phyloP scores from a whole-genome alignment of 2,113 vertebrate genomes.

The Trogon melanurus region DNA sequence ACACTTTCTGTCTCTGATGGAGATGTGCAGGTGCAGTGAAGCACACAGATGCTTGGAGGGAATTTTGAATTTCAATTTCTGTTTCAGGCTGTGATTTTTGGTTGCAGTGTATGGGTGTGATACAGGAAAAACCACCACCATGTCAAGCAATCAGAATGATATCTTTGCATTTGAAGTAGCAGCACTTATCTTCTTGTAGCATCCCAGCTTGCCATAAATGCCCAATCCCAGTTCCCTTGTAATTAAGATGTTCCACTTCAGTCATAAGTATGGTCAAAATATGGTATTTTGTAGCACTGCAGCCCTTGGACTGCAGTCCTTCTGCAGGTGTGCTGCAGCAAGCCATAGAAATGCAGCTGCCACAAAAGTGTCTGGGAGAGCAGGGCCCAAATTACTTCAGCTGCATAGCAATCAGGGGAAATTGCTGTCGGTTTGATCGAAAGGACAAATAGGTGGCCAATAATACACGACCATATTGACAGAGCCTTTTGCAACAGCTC shows the following conservation, averaged over 20 bases:
- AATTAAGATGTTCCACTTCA: neutral
- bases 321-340: constrained; percentile 63
- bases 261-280: neutral
- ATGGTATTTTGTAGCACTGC: neutral
- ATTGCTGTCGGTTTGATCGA: neutral
- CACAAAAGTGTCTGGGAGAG: neutral
- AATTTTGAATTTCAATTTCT: neutral
- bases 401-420: constrained; percentile 43
- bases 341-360: constrained; percentile 61
- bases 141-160: rapidly evolving
- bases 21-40: constrained; percentile 10
- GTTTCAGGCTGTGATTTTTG: neutral
- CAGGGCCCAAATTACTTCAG: neutral
- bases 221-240: neutral
- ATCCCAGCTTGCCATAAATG: neutral
- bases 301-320: neutral
- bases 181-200: neutral
- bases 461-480: neutral
- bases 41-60: neutral
- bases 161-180: neutral
- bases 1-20: neutral
- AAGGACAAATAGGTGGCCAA: constrained; percentile 37
- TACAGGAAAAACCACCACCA: neutral
- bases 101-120: neutral
- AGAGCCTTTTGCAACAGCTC: neutral